phyloP scores from a whole-genome alignment of 2,888 invertebrate genomes.

The Cosmorhoe ocellata region DNA sequence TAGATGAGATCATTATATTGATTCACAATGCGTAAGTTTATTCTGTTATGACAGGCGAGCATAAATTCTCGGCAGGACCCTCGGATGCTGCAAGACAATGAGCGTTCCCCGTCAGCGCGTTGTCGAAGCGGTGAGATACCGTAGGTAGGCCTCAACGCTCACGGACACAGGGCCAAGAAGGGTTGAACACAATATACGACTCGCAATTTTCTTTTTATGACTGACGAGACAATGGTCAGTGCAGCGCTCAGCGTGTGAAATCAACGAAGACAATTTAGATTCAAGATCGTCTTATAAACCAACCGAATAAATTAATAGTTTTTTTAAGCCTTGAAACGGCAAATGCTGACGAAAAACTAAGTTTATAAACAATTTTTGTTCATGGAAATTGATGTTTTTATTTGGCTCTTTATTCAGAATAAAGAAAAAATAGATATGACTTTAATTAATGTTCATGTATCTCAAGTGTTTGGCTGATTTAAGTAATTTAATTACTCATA shows the following conservation, averaged over 20 bases:
- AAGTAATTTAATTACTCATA: too few relatives aligned
- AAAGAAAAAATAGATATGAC: neutral
- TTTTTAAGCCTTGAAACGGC: slow-evolving; percentile 20
- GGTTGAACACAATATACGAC: slow-evolving; percentile 65
- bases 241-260: slow-evolving; percentile 72
- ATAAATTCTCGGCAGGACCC: slow-evolving; percentile 77
- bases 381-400: neutral
- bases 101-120: slow-evolving; percentile 62
- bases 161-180: slow-evolving; percentile 67
- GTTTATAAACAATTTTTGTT: too few relatives aligned
- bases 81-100: slow-evolving; percentile 79
- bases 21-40: slow-evolving; percentile 80
- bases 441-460: slow-evolving; percentile 1
- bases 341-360: slow-evolving; percentile 6
- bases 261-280: slow-evolving; percentile 47
- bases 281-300: slow-evolving; percentile 45
- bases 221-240: slow-evolving; percentile 73
- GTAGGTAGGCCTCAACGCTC: slow-evolving; percentile 62
- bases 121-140: slow-evolving; percentile 72
- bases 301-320: slow-evolving; percentile 45
- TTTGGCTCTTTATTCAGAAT: neutral
- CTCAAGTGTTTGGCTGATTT: neutral
- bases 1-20: slow-evolving; percentile 78
- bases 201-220: slow-evolving; percentile 72
- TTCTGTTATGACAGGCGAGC: slow-evolving; percentile 81